These are phyloP conservation scores for Archilochus colubris DNA, from an alignment of 2,113 vertebrate genomes.

Conservation along the genomic window DNA sequence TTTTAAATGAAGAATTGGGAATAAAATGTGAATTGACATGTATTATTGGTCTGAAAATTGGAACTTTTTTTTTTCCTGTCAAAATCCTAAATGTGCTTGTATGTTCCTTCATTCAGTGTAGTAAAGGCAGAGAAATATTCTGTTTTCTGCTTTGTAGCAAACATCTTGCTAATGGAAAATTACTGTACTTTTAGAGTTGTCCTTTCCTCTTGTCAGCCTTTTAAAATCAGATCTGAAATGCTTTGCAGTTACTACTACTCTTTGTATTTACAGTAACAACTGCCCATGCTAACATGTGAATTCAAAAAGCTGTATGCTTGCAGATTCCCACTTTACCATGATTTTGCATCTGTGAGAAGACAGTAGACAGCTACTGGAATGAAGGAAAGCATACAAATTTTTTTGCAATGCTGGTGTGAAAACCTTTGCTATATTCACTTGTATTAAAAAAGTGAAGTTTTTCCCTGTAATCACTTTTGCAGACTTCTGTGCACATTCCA, in stretches of 20 bases:
- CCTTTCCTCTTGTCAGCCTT: not conserved
- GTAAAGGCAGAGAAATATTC: not conserved
- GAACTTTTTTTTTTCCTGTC: not conserved
- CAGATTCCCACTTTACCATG: not conserved
- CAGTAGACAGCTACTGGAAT: not conserved
- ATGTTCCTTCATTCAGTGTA: not conserved
- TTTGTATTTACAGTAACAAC: not conserved
- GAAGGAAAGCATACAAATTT: not conserved
- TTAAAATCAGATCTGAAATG: not conserved
- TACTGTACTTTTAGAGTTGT: not conserved
- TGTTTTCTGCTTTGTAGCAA: not conserved
- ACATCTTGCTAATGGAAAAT: not conserved
- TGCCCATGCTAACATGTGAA: not conserved
- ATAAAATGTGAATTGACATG: not conserved
- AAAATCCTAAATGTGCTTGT: not conserved
- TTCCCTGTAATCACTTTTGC: not conserved
- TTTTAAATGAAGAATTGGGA: not conserved
- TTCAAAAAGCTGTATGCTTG: not conserved
- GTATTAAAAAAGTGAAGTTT: not conserved
- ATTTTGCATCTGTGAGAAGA: not conserved
- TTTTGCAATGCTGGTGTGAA: not conserved
- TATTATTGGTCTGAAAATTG: not conserved
- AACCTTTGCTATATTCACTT: not conserved
- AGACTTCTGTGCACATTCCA: not conserved
- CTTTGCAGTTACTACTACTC: not conserved